Percentiles rank a stretch among this genome's conserved stretches.
These are phyloP conservation scores for Pristis pectinata DNA, from an alignment of 2,797 vertebrate genomes.

Conservation along the genomic window DNA sequence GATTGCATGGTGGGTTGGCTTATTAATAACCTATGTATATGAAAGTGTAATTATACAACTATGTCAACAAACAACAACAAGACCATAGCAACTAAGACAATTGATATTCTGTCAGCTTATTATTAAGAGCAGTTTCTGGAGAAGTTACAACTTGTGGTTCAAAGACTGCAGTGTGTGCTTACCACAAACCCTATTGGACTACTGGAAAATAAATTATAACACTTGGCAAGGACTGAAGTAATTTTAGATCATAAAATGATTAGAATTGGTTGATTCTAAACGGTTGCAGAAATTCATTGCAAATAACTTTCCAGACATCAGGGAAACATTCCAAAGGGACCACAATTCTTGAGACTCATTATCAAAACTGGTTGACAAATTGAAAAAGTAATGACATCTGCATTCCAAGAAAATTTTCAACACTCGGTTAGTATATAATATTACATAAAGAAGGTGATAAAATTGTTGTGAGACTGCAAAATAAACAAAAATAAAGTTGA, in stretches of 20 bases:
- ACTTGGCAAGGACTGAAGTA: neutral
- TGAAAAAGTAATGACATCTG: neutral
- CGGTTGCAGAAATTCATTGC: neutral
- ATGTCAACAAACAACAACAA: neutral
- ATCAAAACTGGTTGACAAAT: neutral
- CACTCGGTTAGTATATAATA: neutral
- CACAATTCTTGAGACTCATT: neutral
- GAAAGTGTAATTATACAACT: neutral
- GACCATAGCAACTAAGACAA: neutral
- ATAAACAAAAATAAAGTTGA: neutral
- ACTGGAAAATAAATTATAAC: neutral
- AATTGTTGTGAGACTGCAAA: too few species aligned
- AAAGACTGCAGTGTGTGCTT: neutral
- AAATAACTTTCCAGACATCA: neutral
- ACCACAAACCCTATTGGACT: neutral
- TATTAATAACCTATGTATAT: neutral
- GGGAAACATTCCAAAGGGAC: neutral
- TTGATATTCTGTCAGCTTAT: neutral
- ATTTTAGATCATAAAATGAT: neutral
- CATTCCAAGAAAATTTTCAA: neutral
- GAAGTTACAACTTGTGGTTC: neutral
- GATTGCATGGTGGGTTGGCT: neutral
- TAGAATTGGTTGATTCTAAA: neutral
- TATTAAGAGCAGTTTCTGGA: neutral
- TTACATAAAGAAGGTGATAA: neutral